Conservation (phyloP, 2,797 vertebrate species). For the Characodon lateralis region DNA sequence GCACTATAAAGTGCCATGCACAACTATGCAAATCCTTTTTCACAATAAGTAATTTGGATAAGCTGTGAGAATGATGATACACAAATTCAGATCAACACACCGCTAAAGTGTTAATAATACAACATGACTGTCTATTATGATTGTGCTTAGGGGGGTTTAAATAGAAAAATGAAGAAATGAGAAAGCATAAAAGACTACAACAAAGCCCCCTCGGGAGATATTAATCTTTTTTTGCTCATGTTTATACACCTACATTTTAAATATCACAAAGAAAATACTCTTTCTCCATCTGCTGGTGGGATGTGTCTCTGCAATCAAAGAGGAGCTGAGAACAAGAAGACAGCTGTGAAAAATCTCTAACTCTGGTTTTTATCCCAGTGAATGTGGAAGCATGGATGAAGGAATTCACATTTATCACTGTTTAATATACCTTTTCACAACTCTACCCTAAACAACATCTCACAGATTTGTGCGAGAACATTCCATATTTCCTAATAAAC, state of each 20-base stretch:
- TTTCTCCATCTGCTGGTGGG: slow-evolving; percentile 70
- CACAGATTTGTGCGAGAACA: neutral
- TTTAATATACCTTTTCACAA: neutral
- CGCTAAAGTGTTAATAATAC: neutral
- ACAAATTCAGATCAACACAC: neutral
- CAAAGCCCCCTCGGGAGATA: slow-evolving; percentile 26
- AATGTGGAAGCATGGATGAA: neutral
- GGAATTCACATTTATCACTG: neutral
- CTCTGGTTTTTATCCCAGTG: neutral
- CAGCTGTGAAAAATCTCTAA: neutral
- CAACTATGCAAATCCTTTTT: slow-evolving; percentile 13
- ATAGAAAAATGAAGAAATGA: slow-evolving; percentile 29
- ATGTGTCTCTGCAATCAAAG: slow-evolving; percentile 39
- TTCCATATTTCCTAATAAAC: neutral
- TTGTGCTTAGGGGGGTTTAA: slow-evolving; percentile 2
- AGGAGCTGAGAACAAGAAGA: slow-evolving; percentile 25
- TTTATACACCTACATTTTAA: neutral
- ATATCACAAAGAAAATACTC: slow-evolving; percentile 37
- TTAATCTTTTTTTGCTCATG: slow-evolving; percentile 22
- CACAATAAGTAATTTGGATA: neutral
- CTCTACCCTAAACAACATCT: neutral
- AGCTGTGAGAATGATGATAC: neutral
- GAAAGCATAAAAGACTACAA: slow-evolving; percentile 15
- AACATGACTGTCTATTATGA: too few relatives aligned
- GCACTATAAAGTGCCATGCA: slow-evolving; percentile 25